These are phyloP conservation scores for Uromys caudimaculatus DNA, from an alignment of 2,797 vertebrate species.

Conservation along the genomic window DNA sequence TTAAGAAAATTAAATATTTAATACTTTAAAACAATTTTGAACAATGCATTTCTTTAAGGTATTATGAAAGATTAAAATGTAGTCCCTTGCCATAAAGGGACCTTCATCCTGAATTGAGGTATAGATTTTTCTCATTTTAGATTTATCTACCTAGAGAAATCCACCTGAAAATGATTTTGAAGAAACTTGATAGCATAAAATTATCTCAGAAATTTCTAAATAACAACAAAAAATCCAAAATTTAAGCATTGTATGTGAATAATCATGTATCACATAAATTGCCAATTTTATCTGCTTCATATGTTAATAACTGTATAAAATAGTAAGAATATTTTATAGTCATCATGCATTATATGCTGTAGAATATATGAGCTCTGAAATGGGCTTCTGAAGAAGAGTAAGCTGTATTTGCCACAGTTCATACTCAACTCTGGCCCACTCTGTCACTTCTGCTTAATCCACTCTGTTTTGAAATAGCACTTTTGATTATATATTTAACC, in stretches of 20 bases:
- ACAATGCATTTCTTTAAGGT: conserved; percentile 18
- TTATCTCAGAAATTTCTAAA: conserved; percentile 1
- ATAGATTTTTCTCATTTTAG: neutral
- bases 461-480: conserved; percentile 62
- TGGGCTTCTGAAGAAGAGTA: conserved; percentile 67
- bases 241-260: neutral
- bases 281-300: neutral
- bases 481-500: conserved; percentile 70
- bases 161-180: neutral
- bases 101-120: neutral
- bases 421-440: conserved; percentile 72
- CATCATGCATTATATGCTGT: conserved; percentile 65
- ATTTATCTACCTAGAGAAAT: conserved; percentile 45
- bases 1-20: conserved; percentile 16
- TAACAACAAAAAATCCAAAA: neutral
- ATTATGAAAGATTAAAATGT: conserved; percentile 19
- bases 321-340: neutral
- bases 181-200: conserved; percentile 13
- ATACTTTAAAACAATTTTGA: neutral
- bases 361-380: conserved; percentile 61
- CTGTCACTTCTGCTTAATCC: conserved; percentile 61
- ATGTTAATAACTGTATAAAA: neutral
- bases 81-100: neutral
- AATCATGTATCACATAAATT: neutral
- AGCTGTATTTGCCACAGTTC: conserved; percentile 64